A percentile compares a stretch with the other conserved stretches of the same genome.
These are phyloP conservation scores for Laothoe populi DNA, from an alignment of 2,888 invertebrate species.

Conservation along the genomic window DNA sequence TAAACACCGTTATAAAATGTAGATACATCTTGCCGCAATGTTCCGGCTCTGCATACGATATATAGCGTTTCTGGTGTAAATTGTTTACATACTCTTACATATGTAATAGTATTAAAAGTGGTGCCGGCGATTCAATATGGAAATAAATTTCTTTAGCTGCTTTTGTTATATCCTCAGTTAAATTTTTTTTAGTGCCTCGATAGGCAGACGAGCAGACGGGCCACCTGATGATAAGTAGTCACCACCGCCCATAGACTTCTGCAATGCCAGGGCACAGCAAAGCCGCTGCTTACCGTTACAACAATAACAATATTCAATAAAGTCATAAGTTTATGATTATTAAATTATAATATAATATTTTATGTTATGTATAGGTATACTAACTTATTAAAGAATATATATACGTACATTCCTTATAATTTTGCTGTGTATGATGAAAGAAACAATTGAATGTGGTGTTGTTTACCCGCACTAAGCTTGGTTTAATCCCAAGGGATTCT, in stretches of 20 bases:
- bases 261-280: no score
- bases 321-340: no score
- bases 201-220: no score
- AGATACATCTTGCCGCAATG: constrained; percentile 53
- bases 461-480: constrained; percentile 41
- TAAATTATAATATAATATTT: no score
- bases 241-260: no score
- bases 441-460: constrained; percentile 49
- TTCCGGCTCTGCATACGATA: constrained; percentile 44
- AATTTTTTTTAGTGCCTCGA: no score
- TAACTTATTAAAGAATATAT: no score
- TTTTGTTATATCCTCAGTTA: constrained; percentile 11
- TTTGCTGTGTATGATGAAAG: constrained; percentile 29
- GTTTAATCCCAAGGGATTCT: constrained; percentile 50
- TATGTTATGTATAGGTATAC: no score
- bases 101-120: constrained; percentile 24
- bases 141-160: not conserved
- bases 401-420: not conserved
- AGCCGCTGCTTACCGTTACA: no score
- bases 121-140: not conserved
- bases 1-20: constrained; percentile 57
- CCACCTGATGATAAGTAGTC: no score
- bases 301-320: no score
- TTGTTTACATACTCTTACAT: constrained; percentile 17
- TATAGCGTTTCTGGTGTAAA: constrained; percentile 39